phyloP scores from a whole-genome alignment of 2,888 invertebrate genomes.

The Drosophila leonis region DNA sequence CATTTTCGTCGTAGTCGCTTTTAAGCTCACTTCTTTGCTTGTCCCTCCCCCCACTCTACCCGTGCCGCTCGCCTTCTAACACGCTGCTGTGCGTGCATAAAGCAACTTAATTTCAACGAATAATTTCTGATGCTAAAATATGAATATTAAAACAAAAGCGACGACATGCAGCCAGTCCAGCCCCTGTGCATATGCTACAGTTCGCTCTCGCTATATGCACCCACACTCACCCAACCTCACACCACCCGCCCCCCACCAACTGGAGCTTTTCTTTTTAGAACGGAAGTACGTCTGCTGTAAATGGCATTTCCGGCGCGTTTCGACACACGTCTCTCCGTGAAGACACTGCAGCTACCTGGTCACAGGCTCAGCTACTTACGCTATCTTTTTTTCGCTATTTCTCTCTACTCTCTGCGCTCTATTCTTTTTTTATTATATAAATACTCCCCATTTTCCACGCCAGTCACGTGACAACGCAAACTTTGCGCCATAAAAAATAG shows the following conservation, averaged over 20 bases:
- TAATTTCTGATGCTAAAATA: conserved; percentile 80
- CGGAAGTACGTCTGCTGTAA: conserved; percentile 64
- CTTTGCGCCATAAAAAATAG: conserved; percentile 38
- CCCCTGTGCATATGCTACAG: conserved; percentile 59
- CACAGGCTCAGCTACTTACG: conserved; percentile 38
- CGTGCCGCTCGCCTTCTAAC: background rate
- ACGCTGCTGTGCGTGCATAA: conserved; percentile 60
- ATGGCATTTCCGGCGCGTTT: conserved; percentile 63
- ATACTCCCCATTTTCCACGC: conserved; percentile 58
- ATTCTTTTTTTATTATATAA: conserved; percentile 32
- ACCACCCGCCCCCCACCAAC: background rate
- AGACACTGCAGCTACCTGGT: conserved; percentile 41
- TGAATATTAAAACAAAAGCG: conserved; percentile 78
- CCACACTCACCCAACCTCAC: background rate
- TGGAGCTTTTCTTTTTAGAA: conserved; percentile 4
- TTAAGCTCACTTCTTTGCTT: conserved; percentile 60
- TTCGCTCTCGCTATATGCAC: background rate
- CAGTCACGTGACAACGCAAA: conserved; percentile 71
- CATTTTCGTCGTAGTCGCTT: conserved; percentile 71
- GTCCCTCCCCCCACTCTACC: background rate
- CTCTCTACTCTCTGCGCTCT: background rate
- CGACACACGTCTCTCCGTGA: conserved; percentile 48
- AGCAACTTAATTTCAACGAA: conserved; percentile 76
- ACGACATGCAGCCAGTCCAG: conserved; percentile 38
- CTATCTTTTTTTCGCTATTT: background rate